These are phyloP conservation scores for Heliocidaris erythrogramma DNA, from an alignment of 35 echinoderm and acorn worm species.

Conservation along the genomic window DNA sequence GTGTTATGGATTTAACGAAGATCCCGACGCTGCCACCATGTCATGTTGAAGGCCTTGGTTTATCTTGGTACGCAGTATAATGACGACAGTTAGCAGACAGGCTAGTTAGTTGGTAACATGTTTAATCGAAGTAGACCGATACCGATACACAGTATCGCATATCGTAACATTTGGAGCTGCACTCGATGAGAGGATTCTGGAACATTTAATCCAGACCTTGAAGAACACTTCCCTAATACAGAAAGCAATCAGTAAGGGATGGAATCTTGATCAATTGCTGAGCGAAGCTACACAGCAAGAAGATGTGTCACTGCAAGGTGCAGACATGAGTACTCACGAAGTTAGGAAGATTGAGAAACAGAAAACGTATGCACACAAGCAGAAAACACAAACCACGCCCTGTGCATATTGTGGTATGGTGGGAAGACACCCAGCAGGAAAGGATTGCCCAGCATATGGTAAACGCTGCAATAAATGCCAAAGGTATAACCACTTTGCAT, in stretches of 20 bases:
- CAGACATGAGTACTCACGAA: conserved; percentile 35
- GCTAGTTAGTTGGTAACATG: too few species aligned
- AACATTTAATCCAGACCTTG: conserved; percentile 63
- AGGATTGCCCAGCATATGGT: conserved; percentile 62
- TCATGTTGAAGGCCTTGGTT: too few species aligned
- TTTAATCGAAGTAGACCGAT: too few species aligned
- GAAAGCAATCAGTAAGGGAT: conserved; percentile 54
- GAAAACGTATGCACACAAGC: neutral
- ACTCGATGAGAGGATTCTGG: conserved; percentile 62
- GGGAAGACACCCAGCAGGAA: conserved; percentile 3
- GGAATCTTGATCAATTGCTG: conserved; percentile 55
- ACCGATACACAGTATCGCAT: too few species aligned
- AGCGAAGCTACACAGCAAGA: conserved; percentile 62
- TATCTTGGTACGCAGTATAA: too few species aligned
- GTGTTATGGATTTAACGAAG: too few species aligned
- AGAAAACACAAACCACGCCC: neutral
- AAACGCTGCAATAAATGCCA: conserved; percentile 48
- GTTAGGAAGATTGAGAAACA: neutral
- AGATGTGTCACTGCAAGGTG: conserved; percentile 42
- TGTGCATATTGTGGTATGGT: conserved; percentile 61
- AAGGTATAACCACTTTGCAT: conserved; percentile 54
- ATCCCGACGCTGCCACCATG: too few species aligned
- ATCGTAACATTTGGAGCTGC: conserved; percentile 59
- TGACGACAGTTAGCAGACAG: too few species aligned
- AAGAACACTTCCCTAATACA: conserved; percentile 31